These are phyloP conservation scores for Muschampia plurimacula DNA, from an alignment of 2,888 invertebrate species.

Conservation along the genomic window DNA sequence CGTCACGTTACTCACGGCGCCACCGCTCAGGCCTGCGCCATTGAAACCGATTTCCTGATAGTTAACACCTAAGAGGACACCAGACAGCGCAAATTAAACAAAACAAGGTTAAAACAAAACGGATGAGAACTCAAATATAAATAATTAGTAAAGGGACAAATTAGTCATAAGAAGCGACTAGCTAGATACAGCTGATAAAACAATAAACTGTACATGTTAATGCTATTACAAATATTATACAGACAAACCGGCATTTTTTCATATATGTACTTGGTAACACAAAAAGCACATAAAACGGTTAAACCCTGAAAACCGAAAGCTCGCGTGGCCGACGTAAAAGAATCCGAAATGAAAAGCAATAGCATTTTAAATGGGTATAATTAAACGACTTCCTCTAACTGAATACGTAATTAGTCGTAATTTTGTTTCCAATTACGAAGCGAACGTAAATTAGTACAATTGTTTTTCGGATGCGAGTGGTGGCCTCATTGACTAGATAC, in stretches of 20 bases:
- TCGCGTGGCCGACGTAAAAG: conserved; percentile 8
- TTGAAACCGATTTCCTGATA: conserved; percentile 84
- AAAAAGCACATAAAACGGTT: conserved; percentile 3
- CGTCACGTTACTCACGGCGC: conserved; percentile 61
- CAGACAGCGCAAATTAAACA: conserved; percentile 48
- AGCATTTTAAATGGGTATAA: conserved; percentile 40
- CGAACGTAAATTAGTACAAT: conserved; percentile 49
- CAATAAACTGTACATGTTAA: conserved; percentile 4
- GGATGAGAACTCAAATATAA: conserved; percentile 35
- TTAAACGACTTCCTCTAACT: conserved; percentile 51
- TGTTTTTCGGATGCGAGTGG: conserved; percentile 41
- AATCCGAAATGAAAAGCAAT: conserved; percentile 28
- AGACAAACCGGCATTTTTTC: neutral
- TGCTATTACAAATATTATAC: conserved; percentile 1
- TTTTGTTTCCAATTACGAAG: conserved; percentile 49
- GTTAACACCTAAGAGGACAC: conserved; percentile 74
- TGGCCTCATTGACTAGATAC: conserved; percentile 17
- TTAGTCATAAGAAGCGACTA: conserved; percentile 37
- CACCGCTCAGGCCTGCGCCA: conserved; percentile 80
- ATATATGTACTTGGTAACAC: neutral
- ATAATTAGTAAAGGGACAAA: conserved; percentile 30
- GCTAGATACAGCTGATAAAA: conserved; percentile 15
- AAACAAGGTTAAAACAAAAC: conserved; percentile 42
- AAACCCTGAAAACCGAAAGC: conserved; percentile 10
- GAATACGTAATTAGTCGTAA: conserved; percentile 53